A percentile compares a stretch with the other conserved stretches of the same genome.
Evolutionary conservation across 2,888 invertebrate species (phyloP).

Genomic region (Colostygia pectinataria): DNA sequence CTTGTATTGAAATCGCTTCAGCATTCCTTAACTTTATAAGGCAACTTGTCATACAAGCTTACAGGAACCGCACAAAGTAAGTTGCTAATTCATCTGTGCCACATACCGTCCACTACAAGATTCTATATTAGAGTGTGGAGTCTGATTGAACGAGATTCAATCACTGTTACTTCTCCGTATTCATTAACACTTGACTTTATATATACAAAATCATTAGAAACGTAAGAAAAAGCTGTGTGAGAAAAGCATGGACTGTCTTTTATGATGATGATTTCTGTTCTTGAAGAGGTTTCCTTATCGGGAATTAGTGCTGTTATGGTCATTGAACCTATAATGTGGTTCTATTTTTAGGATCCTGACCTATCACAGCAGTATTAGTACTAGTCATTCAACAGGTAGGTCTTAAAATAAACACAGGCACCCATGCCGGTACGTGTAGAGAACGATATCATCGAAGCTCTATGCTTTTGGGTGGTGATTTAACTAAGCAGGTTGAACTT

Average conservation of each 20-base stretch:
- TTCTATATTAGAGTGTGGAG: constrained; percentile 21
- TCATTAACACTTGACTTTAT: constrained; percentile 20
- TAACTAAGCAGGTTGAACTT: too few species aligned
- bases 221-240: constrained; percentile 12
- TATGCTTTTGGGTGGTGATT: too few species aligned
- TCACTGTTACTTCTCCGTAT: constrained; percentile 24
- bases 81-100: constrained; percentile 26
- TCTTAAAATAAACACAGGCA: too few species aligned
- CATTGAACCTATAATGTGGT: constrained; percentile 6
- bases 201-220: constrained; percentile 21
- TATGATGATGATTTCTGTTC: constrained; percentile 2
- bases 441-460: too few species aligned
- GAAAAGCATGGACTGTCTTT: constrained; percentile 9
- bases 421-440: too few species aligned
- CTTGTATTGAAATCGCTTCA: constrained; percentile 51
- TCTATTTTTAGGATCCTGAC: too few species aligned
- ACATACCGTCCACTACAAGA: constrained; percentile 25
- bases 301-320: not conserved
- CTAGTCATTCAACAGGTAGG: too few species aligned
- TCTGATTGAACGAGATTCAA: constrained; percentile 21
- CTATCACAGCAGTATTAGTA: too few species aligned
- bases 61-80: constrained; percentile 31
- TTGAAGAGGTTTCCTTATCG: not conserved
- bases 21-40: constrained; percentile 58
- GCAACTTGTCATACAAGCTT: constrained; percentile 49